phyloP scores from a whole-genome alignment of 2,888 invertebrate species.

The Diloba caeruleocephala region DNA sequence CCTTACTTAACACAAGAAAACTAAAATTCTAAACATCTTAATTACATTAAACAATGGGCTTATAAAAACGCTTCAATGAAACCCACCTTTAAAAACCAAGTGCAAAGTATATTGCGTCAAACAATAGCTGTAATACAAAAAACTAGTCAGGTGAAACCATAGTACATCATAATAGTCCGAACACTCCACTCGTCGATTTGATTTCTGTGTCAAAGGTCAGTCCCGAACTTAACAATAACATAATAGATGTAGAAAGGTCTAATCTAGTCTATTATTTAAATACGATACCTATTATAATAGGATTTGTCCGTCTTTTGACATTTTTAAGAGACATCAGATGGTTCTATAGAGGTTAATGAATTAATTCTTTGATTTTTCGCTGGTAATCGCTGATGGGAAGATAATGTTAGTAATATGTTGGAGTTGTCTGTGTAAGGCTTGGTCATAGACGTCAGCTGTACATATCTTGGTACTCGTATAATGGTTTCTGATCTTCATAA shows the following conservation, averaged over 20 bases:
- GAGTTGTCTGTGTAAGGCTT: slow-evolving; percentile 20
- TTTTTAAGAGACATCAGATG: slow-evolving; percentile 62
- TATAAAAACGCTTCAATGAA: slow-evolving; percentile 46
- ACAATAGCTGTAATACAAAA: slow-evolving; percentile 83
- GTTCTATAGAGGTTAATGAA: slow-evolving; percentile 58
- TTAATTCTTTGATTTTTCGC: slow-evolving; percentile 52
- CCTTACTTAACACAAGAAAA: no score
- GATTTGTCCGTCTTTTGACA: slow-evolving; percentile 56
- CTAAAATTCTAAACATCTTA: background rate
- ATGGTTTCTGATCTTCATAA: slow-evolving; percentile 1
- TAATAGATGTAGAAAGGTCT: slow-evolving; percentile 71
- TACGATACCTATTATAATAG: slow-evolving; percentile 68
- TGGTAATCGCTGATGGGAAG: slow-evolving; percentile 48
- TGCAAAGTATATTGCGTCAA: slow-evolving; percentile 79
- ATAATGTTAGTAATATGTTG: slow-evolving; percentile 22
- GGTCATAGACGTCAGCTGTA: slow-evolving; percentile 29
- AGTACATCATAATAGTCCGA: slow-evolving; percentile 73
- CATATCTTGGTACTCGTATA: no score
- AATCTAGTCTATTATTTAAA: slow-evolving; percentile 77
- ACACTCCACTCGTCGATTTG: slow-evolving; percentile 78
- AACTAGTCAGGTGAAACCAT: slow-evolving; percentile 74
- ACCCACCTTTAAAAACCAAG: slow-evolving; percentile 62
- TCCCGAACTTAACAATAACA: slow-evolving; percentile 53
- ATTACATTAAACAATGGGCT: background rate
- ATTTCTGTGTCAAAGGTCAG: slow-evolving; percentile 71